A percentile compares a stretch with the other conserved stretches of the same genome.
Conservation (phyloP, 2,797 vertebrate genomes). For the Oreochromis mossambicus region DNA sequence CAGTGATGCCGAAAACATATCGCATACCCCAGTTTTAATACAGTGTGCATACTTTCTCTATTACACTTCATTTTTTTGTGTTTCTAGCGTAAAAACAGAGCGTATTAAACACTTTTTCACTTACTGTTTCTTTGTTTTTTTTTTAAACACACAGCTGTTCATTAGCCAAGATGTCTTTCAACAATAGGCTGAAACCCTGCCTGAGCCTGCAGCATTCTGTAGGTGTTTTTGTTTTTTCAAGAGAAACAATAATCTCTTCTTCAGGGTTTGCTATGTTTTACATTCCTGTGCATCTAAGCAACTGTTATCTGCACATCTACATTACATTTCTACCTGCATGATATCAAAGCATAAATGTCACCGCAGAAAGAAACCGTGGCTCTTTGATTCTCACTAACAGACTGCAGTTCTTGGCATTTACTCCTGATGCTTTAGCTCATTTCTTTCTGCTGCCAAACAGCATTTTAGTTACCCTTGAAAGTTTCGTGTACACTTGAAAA, state of each 20-base stretch:
- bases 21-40: not conserved
- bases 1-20: not conserved
- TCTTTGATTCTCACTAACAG: conserved; percentile 41
- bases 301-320: conserved; percentile 23
- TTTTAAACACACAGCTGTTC: not conserved
- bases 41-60: not conserved
- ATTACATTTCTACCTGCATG: conserved; percentile 39
- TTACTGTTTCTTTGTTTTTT: not conserved
- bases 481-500: not conserved
- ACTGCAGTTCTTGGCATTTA: conserved; percentile 33
- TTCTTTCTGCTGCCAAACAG: conserved; percentile 3
- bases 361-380: conserved; percentile 16
- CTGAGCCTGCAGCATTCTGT: conserved; percentile 2
- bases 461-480: not conserved
- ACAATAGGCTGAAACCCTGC: not conserved
- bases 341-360: conserved; percentile 47
- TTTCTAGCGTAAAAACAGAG: not conserved
- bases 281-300: not conserved
- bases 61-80: not conserved
- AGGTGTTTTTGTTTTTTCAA: not conserved
- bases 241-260: conserved; percentile 1
- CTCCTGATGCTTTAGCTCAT: conserved; percentile 8
- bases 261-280: conserved; percentile 4
- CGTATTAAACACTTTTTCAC: not conserved
- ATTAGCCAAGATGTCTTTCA: not conserved